Percentiles rank a stretch among this genome's conserved stretches.
Conservation (phyloP, 2,888 invertebrate genomes). For the Rutpela maculata region DNA sequence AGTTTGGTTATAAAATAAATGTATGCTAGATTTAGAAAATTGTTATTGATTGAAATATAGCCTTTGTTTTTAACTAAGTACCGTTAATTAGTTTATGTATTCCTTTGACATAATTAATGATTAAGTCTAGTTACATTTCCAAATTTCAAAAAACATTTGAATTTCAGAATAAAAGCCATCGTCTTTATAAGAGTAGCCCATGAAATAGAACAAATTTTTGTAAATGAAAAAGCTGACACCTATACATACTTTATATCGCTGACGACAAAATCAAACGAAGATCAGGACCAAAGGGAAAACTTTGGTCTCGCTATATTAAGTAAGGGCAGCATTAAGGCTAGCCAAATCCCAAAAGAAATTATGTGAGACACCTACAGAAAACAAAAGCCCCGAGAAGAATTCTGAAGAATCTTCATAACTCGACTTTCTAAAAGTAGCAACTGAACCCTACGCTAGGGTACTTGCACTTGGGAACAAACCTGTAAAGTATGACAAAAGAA, state of each 20-base stretch:
- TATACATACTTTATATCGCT: constrained; percentile 15
- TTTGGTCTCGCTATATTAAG: constrained; percentile 10
- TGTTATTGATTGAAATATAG: too few species aligned
- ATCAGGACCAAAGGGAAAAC: constrained; percentile 10
- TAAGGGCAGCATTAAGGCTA: constrained; percentile 1
- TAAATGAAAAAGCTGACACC: constrained; percentile 3
- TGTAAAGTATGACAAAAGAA: neutral
- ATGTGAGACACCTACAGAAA: neutral
- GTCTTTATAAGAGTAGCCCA: neutral
- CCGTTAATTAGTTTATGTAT: too few species aligned
- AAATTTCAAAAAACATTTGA: neutral
- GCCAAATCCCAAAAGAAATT: constrained; percentile 2
- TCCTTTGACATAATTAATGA: neutral
- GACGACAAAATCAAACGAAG: neutral
- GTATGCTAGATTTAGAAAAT: too few species aligned
- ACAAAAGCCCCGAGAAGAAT: neutral
- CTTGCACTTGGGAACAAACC: constrained; percentile 11
- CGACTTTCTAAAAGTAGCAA: constrained; percentile 3
- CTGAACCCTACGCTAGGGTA: neutral
- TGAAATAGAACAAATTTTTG: constrained; percentile 20
- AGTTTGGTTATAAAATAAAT: neutral
- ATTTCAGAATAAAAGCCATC: constrained; percentile 9
- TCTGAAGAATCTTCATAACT: neutral
- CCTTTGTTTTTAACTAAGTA: too few species aligned
- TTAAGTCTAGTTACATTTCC: too few species aligned